These are phyloP conservation scores for Barypeithes pellucidus DNA, from an alignment of 2,888 invertebrate genomes.

Conservation along the genomic window DNA sequence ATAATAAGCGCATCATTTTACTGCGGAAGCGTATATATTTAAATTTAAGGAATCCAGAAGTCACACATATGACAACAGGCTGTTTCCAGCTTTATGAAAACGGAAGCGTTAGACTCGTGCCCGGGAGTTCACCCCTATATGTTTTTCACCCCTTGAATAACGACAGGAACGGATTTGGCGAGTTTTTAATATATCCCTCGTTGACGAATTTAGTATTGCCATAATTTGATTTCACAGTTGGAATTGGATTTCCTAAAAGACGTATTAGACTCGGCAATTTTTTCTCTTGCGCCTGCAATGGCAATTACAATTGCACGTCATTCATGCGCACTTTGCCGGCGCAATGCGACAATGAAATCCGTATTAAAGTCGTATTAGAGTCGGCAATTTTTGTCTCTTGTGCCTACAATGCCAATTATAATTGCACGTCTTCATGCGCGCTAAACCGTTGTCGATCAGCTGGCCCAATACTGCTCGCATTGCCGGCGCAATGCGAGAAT, in stretches of 20 bases:
- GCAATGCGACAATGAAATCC: too few relatives aligned
- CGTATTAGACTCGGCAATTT: too few relatives aligned
- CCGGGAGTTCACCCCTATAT: constrained; percentile 64
- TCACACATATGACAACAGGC: constrained; percentile 68
- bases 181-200: constrained; percentile 11
- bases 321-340: too few relatives aligned
- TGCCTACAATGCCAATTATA: too few relatives aligned
- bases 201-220: constrained; percentile 1
- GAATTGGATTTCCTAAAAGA: neutral
- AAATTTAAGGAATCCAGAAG: constrained; percentile 66
- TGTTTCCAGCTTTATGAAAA: constrained; percentile 71
- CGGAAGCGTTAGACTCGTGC: constrained; percentile 69
- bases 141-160: constrained; percentile 59
- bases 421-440: too few relatives aligned
- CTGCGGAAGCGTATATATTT: constrained; percentile 65
- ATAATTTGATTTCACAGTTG: neutral
- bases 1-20: constrained; percentile 64
- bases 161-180: constrained; percentile 35
- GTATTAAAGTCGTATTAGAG: too few relatives aligned
- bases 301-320: too few relatives aligned
- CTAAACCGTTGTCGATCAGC: too few relatives aligned
- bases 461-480: too few relatives aligned
- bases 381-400: too few relatives aligned
- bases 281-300: too few relatives aligned
- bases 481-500: too few relatives aligned